Conservation (phyloP, 2,113 vertebrate genomes). For the Callaeas wilsoni region DNA sequence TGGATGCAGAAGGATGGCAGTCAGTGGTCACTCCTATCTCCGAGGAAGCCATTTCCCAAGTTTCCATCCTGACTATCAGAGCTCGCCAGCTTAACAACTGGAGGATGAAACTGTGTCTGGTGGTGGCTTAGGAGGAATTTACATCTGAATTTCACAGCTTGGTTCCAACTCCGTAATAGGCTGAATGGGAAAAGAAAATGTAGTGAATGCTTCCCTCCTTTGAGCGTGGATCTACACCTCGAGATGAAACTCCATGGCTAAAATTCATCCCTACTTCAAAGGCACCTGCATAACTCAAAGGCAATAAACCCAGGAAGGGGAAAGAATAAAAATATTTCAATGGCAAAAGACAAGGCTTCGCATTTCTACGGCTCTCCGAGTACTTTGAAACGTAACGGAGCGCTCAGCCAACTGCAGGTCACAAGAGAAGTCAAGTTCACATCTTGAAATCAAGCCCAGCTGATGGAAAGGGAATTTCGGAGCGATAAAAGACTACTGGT, state of each 20-base stretch:
- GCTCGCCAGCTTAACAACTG: neutral
- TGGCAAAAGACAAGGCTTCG: neutral
- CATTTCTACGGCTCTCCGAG: neutral
- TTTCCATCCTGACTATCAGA: neutral
- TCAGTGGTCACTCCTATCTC: neutral
- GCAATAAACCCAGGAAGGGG: neutral
- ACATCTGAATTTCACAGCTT: constrained; percentile 60
- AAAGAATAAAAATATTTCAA: constrained; percentile 29
- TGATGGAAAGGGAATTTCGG: neutral
- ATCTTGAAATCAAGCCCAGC: neutral
- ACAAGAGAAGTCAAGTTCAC: neutral
- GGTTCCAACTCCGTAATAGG: neutral
- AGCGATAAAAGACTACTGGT: neutral
- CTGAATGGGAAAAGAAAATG: neutral
- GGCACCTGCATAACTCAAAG: neutral
- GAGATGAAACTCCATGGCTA: neutral
- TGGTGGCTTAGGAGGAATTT: constrained; percentile 4
- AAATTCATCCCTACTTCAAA: constrained; percentile 42
- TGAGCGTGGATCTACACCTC: neutral
- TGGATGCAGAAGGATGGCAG: neutral
- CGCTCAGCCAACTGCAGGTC: neutral
- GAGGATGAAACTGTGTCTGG: neutral
- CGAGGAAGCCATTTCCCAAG: neutral
- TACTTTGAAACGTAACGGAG: neutral
- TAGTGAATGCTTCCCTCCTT: neutral